A percentile compares a stretch with the other conserved stretches of the same genome.
Conservation (phyloP, 2,113 vertebrate species). For the Pycnonotus jocosus region DNA sequence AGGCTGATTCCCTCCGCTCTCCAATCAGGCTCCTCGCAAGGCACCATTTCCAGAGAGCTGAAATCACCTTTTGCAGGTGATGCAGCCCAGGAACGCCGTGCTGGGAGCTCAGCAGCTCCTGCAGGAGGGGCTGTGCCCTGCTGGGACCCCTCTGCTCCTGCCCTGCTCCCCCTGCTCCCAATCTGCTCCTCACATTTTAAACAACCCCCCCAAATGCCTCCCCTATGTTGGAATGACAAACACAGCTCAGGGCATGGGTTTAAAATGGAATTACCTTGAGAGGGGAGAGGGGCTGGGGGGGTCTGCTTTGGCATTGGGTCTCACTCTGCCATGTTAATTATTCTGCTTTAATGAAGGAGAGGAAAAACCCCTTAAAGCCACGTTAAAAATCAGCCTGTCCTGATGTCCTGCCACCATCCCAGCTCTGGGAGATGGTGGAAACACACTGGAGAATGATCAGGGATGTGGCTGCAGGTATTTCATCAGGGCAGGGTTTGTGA, state of each 20-base stretch:
- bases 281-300: neutral
- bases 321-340: neutral
- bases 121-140: neutral
- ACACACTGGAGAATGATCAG: neutral
- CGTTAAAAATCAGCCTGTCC: neutral
- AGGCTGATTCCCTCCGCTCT: neutral
- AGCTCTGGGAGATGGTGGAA: neutral
- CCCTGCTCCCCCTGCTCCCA: neutral
- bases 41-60: neutral
- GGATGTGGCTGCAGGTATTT: neutral
- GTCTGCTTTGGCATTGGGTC: neutral
- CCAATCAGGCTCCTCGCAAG: neutral
- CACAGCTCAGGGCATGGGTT: neutral
- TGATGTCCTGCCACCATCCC: neutral
- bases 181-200: neutral
- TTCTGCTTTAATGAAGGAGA: neutral
- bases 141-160: neutral
- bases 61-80: neutral
- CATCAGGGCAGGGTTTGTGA: neutral
- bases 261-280: neutral
- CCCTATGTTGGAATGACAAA: neutral
- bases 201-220: neutral
- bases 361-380: neutral
- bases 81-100: fast-evolving
- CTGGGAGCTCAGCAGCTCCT: neutral